These are phyloP conservation scores for Pseudococcus jackbeardsleyi DNA, from an alignment of 2,888 invertebrate species.

Conservation along the genomic window DNA sequence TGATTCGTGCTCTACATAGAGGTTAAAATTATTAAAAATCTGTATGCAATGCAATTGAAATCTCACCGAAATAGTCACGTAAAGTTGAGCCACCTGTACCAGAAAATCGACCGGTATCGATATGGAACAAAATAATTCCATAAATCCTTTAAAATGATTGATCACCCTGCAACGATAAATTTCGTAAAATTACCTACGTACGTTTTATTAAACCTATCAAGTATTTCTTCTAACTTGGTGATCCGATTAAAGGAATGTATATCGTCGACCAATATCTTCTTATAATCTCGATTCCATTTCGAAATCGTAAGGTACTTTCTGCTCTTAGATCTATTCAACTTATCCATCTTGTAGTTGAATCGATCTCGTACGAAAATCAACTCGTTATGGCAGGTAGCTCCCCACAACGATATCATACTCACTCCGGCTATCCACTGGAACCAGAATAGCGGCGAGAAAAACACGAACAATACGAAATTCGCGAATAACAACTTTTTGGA, in stretches of 20 bases:
- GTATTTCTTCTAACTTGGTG: neutral
- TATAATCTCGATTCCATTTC: neutral
- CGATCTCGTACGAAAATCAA: neutral
- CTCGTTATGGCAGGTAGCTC: neutral
- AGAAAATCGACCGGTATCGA: neutral
- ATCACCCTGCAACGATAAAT: neutral
- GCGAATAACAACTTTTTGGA: neutral
- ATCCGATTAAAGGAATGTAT: neutral
- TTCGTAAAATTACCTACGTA: neutral
- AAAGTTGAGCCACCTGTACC: neutral
- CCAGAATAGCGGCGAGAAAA: neutral
- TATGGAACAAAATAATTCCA: neutral
- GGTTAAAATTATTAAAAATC: too few species aligned
- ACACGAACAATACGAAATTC: neutral
- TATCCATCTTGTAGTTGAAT: neutral
- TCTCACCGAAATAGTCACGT: neutral
- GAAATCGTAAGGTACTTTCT: neutral
- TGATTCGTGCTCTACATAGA: too few species aligned
- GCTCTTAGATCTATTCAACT: neutral
- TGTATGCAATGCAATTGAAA: neutral
- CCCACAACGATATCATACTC: conserved; percentile 3
- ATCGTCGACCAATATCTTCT: neutral
- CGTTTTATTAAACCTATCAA: neutral
- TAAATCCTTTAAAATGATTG: neutral
- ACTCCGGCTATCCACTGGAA: neutral